These are phyloP conservation scores for Podargus strigoides DNA, from an alignment of 2,797 vertebrate species.

Conservation along the genomic window DNA sequence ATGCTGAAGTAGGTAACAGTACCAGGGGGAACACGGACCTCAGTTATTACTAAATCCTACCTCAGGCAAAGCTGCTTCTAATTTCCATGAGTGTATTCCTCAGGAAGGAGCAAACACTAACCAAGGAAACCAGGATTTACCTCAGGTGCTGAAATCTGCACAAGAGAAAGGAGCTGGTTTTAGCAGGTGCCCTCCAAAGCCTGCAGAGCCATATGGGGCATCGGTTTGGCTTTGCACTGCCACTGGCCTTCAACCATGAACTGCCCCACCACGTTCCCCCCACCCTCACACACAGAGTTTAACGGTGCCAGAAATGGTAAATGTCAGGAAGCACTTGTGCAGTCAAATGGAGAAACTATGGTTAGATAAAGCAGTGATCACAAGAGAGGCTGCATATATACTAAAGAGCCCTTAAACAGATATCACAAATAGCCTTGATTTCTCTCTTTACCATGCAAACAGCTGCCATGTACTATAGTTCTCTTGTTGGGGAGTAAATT, in stretches of 20 bases:
- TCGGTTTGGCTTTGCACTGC: background rate
- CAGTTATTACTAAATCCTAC: background rate
- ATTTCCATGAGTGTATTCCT: background rate
- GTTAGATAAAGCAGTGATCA: background rate
- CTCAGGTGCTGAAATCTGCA: background rate
- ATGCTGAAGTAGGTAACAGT: background rate
- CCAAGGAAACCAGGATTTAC: background rate
- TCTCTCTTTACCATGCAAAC: background rate
- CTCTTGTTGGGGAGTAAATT: background rate
- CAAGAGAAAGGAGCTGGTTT: background rate
- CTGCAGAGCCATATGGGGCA: background rate
- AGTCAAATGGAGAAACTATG: background rate
- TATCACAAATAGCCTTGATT: background rate
- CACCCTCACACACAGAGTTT: background rate
- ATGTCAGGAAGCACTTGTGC: background rate
- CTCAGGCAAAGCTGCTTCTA: background rate
- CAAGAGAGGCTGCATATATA: background rate
- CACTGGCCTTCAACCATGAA: background rate
- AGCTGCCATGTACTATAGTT: background rate
- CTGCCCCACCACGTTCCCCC: background rate
- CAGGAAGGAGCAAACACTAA: background rate
- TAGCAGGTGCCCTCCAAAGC: background rate
- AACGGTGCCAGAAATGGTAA: background rate
- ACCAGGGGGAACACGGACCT: background rate
- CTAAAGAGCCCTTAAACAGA: background rate